Base-by-base conservation (phyloP, 2,797 vertebrate genomes). In the Enteromius unitaeniatus region DNA sequence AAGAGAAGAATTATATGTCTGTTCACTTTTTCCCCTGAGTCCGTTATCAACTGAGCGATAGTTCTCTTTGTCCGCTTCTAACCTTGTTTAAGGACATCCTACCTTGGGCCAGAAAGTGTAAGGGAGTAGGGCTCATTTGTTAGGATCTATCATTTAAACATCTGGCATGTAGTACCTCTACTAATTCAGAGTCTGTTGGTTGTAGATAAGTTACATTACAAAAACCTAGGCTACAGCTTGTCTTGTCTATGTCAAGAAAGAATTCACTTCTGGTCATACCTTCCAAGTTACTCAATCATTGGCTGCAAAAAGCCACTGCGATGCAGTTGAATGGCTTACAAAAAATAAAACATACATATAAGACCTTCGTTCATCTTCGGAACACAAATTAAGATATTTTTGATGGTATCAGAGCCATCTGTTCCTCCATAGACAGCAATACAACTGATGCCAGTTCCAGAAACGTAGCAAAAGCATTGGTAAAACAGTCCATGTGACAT, bases 61-160 rank as follows among this genome's bases (percentile, higher is more conserved):
- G 14, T 72, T 74, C 51, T 53, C 28, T 53, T 60, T 11, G 26
- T 45, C 82, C 26, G 10, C 19, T 47, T 45, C 70, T 77, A 78
- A 84, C 82, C 82, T 84, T 9, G 1, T 65, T 64, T 81, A 55
- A 84, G 73, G 82, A 64, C 85, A 84, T 15, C 42, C 73, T 73
- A 19, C 21, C 55, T 69, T 28, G 13, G 23, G 47, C 75, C 49
- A 81, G n/a, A 75, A 78, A 60, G 70, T 76, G 58, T 69, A 40
- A 51, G 49, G 19, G 68, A 83, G 67, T 62, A 70, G 49, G 42
- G 69, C 68, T 79, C 80, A 51, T 77, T 70, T 72, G 73, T 82
- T 82, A 40, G 49, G 4, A 67, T 62, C 28, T 37, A 49, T 77
- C 73, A 78, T 74, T 78, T 26, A 37, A 49, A 76, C 60, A 45